Evolutionary conservation across 2,113 vertebrate species (phyloP).

Genomic region (Alligator mississippiensis): DNA sequence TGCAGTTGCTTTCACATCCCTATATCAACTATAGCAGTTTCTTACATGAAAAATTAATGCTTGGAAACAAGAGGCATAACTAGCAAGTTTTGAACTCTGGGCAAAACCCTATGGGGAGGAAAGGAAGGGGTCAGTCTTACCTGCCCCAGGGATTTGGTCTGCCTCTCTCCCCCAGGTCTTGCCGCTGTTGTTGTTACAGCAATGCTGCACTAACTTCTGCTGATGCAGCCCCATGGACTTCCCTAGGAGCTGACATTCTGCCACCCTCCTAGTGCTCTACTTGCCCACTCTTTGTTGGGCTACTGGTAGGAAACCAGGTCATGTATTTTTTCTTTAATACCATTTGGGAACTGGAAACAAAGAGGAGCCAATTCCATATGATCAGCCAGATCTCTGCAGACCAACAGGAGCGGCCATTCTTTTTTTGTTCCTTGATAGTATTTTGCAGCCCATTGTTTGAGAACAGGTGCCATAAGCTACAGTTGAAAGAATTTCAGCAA

Average conservation of each 20-base stretch:
- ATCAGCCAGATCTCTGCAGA: neutral
- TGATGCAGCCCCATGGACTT: too few relatives aligned
- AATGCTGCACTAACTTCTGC: too few relatives aligned
- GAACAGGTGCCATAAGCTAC: neutral
- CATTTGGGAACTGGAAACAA: neutral
- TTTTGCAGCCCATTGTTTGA: neutral
- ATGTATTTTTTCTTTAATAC: neutral
- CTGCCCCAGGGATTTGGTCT: too few relatives aligned
- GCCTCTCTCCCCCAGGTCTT: too few relatives aligned
- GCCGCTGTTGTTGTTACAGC: too few relatives aligned
- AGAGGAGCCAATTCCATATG: neutral
- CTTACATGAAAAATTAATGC: neutral
- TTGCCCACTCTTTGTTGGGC: too few relatives aligned
- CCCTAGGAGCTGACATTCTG: too few relatives aligned
- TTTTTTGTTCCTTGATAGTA: neutral
- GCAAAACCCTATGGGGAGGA: too few relatives aligned
- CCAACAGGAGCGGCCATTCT: neutral
- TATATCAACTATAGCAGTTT: neutral
- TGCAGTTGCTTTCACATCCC: neutral
- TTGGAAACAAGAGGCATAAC: neutral
- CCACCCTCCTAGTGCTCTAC: too few relatives aligned
- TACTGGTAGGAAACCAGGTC: neutral
- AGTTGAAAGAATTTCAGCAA: neutral
- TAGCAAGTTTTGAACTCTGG: too few relatives aligned
- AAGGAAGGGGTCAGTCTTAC: too few relatives aligned